Conservation (phyloP, 2,888 invertebrate genomes). For the Seira ritae region DNA sequence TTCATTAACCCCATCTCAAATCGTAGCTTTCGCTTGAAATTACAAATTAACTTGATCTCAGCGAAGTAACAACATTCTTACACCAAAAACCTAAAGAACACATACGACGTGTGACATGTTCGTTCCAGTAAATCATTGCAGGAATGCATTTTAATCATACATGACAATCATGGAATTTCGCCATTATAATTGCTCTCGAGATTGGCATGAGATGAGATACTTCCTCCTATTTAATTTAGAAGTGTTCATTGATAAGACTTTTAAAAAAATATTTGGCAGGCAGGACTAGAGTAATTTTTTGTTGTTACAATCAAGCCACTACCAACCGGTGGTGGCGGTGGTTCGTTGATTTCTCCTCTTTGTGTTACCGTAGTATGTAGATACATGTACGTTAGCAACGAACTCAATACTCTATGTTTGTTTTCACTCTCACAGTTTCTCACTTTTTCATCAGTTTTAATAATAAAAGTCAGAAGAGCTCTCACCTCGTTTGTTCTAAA, state of each 20-base stretch:
- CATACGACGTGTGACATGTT: background rate
- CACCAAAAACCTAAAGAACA: background rate
- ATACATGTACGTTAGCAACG: too few relatives aligned
- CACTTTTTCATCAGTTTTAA: conserved; percentile 7
- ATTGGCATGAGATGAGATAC: conserved; percentile 35
- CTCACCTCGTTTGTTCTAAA: conserved; percentile 15
- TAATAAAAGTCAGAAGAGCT: conserved; percentile 9
- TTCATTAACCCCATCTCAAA: background rate
- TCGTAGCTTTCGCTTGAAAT: background rate
- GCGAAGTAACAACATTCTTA: background rate
- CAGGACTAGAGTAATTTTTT: background rate
- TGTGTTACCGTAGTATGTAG: too few relatives aligned
- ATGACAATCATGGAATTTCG: conserved; percentile 56
- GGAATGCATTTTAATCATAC: conserved; percentile 62
- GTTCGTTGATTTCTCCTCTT: background rate
- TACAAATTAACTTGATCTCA: background rate
- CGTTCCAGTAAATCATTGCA: conserved; percentile 57
- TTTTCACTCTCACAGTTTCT: conserved; percentile 11
- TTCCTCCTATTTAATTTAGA: background rate
- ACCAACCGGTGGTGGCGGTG: background rate
- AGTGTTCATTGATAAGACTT: background rate
- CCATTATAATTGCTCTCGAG: conserved; percentile 26
- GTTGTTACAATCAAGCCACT: background rate
- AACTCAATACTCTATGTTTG: background rate
- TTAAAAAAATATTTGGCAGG: background rate